phyloP scores from a whole-genome alignment of 2,888 invertebrate genomes.

The Coelopa pilipes region DNA sequence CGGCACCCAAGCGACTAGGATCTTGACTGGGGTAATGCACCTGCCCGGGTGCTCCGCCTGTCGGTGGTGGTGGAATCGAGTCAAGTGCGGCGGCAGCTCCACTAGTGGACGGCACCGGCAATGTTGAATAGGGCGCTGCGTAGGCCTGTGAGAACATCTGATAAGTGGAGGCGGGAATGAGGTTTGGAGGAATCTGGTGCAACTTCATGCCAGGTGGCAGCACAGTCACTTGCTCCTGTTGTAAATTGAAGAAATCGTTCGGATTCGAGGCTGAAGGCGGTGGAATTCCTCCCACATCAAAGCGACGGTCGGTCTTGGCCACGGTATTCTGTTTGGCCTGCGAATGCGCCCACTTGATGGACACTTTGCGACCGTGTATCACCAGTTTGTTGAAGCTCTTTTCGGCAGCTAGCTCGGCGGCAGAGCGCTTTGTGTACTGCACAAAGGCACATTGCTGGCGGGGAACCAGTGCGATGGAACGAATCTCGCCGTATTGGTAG shows the following conservation, averaged over 20 bases:
- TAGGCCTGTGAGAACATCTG: conserved; percentile 64
- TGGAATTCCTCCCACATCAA: conserved; percentile 81
- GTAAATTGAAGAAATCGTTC: conserved; percentile 74
- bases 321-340: conserved; percentile 78
- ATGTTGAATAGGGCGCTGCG: conserved; percentile 64
- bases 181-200: conserved; percentile 64
- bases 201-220: conserved; percentile 67
- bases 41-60: conserved; percentile 70
- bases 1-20: conserved; percentile 88
- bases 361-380: conserved; percentile 84
- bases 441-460: conserved; percentile 97
- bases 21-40: conserved; percentile 98
- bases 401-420: conserved; percentile 94
- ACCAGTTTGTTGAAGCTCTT: conserved; percentile 93
- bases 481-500: conserved; percentile 98
- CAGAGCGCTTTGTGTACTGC: conserved; percentile 89
- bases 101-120: conserved; percentile 62
- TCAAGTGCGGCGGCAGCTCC: conserved; percentile 52
- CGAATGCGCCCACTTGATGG: conserved; percentile 99
- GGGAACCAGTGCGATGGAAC: conserved; percentile 90
- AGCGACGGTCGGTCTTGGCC: conserved; percentile 69
- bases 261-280: conserved; percentile 72
- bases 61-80: conserved; percentile 66
- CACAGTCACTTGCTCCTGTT: conserved; percentile 65
- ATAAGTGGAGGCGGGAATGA: conserved; percentile 64